phyloP scores from a whole-genome alignment of 1,140 invertebrate genomes.

The Drosophila sulfurigaster region DNA sequence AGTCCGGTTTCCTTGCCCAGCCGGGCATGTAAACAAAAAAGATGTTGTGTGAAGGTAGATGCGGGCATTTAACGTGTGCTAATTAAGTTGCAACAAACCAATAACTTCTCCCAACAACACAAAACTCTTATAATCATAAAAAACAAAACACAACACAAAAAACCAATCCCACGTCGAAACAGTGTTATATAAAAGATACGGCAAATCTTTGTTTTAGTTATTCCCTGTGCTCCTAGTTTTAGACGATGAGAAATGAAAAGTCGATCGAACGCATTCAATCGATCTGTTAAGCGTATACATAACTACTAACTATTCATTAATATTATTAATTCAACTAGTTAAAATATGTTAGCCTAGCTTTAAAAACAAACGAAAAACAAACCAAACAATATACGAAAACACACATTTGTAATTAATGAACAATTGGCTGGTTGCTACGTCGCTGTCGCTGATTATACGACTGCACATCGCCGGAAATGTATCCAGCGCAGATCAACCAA shows the following conservation, averaged over 20 bases:
- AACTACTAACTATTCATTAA: conserved; percentile 13
- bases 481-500: conserved; percentile 59
- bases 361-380: conserved; percentile 2
- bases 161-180: conserved; percentile 7
- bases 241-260: conserved; percentile 29
- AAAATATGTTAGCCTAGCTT: conserved; percentile 26
- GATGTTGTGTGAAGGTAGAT: too few relatives aligned
- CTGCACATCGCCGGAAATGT: conserved; percentile 68
- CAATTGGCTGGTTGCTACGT: neutral
- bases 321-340: conserved; percentile 39
- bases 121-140: neutral
- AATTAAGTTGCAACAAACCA: conserved; percentile 43
- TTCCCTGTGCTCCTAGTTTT: conserved; percentile 56
- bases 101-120: neutral
- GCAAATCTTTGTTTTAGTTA: conserved; percentile 49
- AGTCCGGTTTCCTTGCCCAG: conserved; percentile 48
- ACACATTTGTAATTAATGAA: conserved; percentile 20
- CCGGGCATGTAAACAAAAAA: conserved; percentile 33
- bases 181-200: conserved; percentile 29
- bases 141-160: conserved; percentile 1
- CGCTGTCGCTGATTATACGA: conserved; percentile 41
- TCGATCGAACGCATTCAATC: neutral
- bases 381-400: conserved; percentile 17
- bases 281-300: conserved; percentile 31
- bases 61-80: conserved; percentile 56